Evolutionary conservation across 2,888 invertebrate species (phyloP), one percentile per base, ranked within the genome.

Genomic region (Dromius quadrimaculatus): DNA sequence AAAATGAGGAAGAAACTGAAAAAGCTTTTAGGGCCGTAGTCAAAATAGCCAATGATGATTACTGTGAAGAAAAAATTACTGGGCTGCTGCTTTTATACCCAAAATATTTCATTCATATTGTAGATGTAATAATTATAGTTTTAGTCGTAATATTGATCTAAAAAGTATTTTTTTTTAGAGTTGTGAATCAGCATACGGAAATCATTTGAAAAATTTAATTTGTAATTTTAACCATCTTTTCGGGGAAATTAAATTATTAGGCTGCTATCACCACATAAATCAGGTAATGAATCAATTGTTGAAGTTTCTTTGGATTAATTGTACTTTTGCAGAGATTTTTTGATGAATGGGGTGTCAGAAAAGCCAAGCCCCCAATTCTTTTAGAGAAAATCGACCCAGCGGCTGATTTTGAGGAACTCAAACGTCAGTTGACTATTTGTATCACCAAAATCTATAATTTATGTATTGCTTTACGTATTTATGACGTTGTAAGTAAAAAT

Each of bases 101-200:
- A 5, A 72, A 72, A 41, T 73, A 75, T 66, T 76, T 76, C 64
- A 72, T 74, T 20, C 76, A 76, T 64, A 70, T 76, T 45, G 9
- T 76, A 15, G 76, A 76, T 70, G 86, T 85, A 73, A 75, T 15
- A 19, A 32, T 23, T 57, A 47, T 47, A 15, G 9, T 8, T 57
- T 28, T 59, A 11, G 11, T 19, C 15, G 6, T 9, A 19, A 19
- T 36, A 38, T n/a, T 2, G n/a, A 38, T 19, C 4, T 32, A 45
- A 57, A 5, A 22, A 54, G 20, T 23, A 54, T 50, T 65, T 28
- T 47, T 47, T 59, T 8, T 41, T 47, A 85, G 86, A 85, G 85
- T 5, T 85, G 85, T 19, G 86, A 86, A 79, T 85, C 85, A 73
- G 83, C 84, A 36, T 75, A 85, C 9, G 79, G 83, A 68, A 81